Evolutionary conservation across 2,888 invertebrate genomes (phyloP).

Genomic region (Ormia ochracea): DNA sequence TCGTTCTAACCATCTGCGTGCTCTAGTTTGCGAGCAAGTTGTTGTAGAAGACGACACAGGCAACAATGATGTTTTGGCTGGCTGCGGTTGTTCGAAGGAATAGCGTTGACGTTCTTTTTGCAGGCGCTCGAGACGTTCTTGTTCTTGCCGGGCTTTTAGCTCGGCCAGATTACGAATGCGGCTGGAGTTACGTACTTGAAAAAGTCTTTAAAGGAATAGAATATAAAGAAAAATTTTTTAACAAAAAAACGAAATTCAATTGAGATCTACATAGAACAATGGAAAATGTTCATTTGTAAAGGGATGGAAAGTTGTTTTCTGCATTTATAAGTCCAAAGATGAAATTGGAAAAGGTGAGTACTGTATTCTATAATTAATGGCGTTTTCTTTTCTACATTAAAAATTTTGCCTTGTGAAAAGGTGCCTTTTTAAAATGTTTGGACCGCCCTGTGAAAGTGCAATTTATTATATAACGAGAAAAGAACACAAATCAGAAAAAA

Average conservation of each 20-base stretch:
- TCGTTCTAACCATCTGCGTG: constrained; percentile 75
- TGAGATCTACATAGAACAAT: neutral
- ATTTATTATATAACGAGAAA: too few species aligned
- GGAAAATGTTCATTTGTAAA: too few species aligned
- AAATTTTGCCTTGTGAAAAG: too few species aligned
- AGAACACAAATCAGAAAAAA: too few species aligned
- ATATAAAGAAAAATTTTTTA: neutral
- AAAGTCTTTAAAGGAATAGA: constrained; percentile 68
- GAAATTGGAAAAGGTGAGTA: too few species aligned
- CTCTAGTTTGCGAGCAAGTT: constrained; percentile 51
- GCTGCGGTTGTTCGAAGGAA: constrained; percentile 67
- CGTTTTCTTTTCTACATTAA: too few species aligned
- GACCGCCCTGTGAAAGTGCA: too few species aligned
- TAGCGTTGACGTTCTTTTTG: constrained; percentile 67
- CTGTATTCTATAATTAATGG: too few species aligned
- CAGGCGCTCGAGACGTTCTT: constrained; percentile 77
- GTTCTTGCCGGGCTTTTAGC: constrained; percentile 76
- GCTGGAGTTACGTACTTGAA: constrained; percentile 75
- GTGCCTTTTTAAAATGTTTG: too few species aligned
- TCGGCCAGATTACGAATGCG: constrained; percentile 75
- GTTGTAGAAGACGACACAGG: constrained; percentile 21
- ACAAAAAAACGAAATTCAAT: neutral
- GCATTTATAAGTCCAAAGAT: too few species aligned
- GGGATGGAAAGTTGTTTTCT: too few species aligned
- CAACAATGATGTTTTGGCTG: constrained; percentile 24